Evolutionary conservation across 2,888 invertebrate genomes (phyloP), one percentile per base, ranked within the genome.

Genomic region (Synanthedon andrenaeformis): DNA sequence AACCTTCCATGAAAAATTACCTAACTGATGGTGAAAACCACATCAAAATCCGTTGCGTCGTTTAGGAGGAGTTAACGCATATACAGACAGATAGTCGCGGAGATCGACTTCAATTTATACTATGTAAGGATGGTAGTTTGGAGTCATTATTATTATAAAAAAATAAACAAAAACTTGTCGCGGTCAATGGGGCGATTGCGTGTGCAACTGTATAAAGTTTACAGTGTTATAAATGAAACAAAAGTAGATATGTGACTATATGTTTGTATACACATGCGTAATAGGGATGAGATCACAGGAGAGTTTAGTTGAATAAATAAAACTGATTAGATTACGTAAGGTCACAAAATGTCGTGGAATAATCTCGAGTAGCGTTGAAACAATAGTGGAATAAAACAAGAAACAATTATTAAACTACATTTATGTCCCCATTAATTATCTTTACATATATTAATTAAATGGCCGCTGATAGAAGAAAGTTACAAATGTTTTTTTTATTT

Each of bases 341-440:
- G 78, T 74, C 74, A 68, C 56, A 60, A 62, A 61, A 67, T 70
- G 74, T 72, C 76, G 67, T 58, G 59, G 61, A 65, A 58, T 71
- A 75, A 78, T 76, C 70, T 70, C 60, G 60, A 62, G 58, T 62
- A 59, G 62, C 65, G 71, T 72, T 72, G 74, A 67, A 74, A 75
- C 76, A 79, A 79, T 77, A 77, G 76, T 73, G 81, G 79, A 82
- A 82, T 79, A 80, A 79, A 76, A 78, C 81, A 68, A 76, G 76
- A 70, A 71, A 73, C 69, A 72, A 77, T 74, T 72, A 70, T 19
- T 49, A 17, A 70, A 61, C 66, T 65, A 67, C 68, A 59, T 65
- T 66, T 65, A 70, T 69, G 69, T 61, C 61, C 65, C 62, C 62
- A 63, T 71, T 67, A 63, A 61, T 66, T 70, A 71, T 69, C 65